Percentiles rank a stretch among this genome's conserved stretches.
Evolutionary conservation across 2,888 invertebrate species (phyloP).

Genomic region (Danaus chrysippus): DNA sequence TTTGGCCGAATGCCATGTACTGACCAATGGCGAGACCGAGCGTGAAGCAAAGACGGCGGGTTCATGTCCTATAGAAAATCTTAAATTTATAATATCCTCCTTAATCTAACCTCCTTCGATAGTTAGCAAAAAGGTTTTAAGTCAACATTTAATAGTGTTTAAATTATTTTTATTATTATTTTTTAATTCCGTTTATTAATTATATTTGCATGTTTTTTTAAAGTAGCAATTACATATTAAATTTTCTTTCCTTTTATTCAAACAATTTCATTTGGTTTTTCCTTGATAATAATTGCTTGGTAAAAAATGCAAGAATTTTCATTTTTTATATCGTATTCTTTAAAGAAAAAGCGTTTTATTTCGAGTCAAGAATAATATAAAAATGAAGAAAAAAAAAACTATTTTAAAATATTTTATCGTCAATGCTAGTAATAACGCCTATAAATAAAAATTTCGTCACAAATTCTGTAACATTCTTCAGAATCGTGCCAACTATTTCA

Average conservation of each 20-base stretch:
- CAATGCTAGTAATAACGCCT: background rate
- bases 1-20: conserved; percentile 67
- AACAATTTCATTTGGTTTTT: too few species aligned
- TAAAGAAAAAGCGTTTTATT: too few species aligned
- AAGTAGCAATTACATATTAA: too few species aligned
- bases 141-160: too few species aligned
- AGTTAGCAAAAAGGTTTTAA: background rate
- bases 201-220: too few species aligned
- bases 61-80: conserved; percentile 43
- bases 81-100: conserved; percentile 11
- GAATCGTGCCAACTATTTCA: conserved; percentile 5
- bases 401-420: background rate
- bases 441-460: conserved; percentile 4
- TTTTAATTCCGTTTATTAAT: too few species aligned
- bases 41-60: conserved; percentile 55
- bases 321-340: too few species aligned
- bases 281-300: too few species aligned
- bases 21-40: conserved; percentile 61
- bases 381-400: background rate
- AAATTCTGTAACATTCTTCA: conserved; percentile 2
- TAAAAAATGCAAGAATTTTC: too few species aligned
- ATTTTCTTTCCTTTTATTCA: too few species aligned
- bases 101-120: background rate
- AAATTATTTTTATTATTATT: too few species aligned
- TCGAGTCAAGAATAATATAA: background rate